Evolutionary conservation across 2,113 vertebrate species (phyloP), one percentile per base, ranked within the genome.

Genomic region (Eulacestoma nigropectus): DNA sequence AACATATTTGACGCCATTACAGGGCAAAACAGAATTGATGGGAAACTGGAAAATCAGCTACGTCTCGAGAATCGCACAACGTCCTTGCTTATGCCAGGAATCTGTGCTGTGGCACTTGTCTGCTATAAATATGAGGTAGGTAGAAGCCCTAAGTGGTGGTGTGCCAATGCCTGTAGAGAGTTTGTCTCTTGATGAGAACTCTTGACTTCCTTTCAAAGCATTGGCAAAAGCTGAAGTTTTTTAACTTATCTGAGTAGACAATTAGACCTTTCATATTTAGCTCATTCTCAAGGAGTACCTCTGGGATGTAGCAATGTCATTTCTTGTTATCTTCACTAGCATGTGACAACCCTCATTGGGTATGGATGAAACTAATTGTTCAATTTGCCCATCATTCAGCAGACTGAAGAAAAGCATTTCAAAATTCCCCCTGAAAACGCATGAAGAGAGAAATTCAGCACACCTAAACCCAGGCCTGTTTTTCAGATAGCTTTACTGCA

Each of bases 271-370:
- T 91, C 41, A 33, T 78, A 75, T 89, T 56, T 84, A 87, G 35
- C 53, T 89, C 11, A n/a, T 78, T 74, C 63, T 83, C 52, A 63
- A 41, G 56, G 25, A 86, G 10, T 63, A 74, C 52, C 39, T 90
- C 50, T 84, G 75, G 79, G 42, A 59, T 44, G 35, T 7, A 70
- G 56, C 26, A 84, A 30, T 57, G 41, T 35, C 3, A 67, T 87
- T 93, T 88, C 33, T 73, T 94, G 64, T 80, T 89, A 79, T 79
- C 82, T 84, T 27, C 23, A 23, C 57, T 73, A 77, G 23, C 9
- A 7, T 50, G 23, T n/a, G 59, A 69, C 88, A 93, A 62, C 23
- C 23, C 30, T 86, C 29, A 55, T 83, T 53, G 75, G 47, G 10
- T 65, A 89, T 56, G 60, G 52, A 52, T 86, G 44, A 81, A 92